Conservation (phyloP, 2,888 invertebrate species). For the Apotomis betuletana region DNA sequence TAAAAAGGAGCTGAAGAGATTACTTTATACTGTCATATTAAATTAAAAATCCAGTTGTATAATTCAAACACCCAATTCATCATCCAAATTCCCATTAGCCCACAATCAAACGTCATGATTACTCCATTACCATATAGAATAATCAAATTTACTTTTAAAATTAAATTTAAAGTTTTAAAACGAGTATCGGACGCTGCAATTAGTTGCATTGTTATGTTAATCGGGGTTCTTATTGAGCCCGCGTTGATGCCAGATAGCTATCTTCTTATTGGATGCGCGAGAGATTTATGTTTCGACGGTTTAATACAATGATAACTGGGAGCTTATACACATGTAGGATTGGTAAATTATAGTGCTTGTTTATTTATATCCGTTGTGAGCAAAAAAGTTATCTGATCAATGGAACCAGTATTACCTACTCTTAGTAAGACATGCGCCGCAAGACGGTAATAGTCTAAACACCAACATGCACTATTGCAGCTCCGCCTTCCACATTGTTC, state of each 20-base stretch:
- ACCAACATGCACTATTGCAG: no score
- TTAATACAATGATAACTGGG: slow-evolving; percentile 39
- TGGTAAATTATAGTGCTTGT: slow-evolving; percentile 30
- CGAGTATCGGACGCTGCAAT: slow-evolving; percentile 47
- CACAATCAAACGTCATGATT: slow-evolving; percentile 36
- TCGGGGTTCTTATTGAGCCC: slow-evolving; percentile 48
- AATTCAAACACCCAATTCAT: slow-evolving; percentile 12
- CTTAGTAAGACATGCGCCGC: not conserved
- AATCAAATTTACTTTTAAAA: slow-evolving; percentile 37
- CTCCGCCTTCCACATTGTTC: no score
- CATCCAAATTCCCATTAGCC: slow-evolving; percentile 9
- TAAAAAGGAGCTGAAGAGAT: no score
- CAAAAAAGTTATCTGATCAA: slow-evolving; percentile 19
- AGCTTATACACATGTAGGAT: slow-evolving; percentile 35
- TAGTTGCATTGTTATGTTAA: slow-evolving; percentile 51
- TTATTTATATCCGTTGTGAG: slow-evolving; percentile 15
- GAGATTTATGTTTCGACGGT: slow-evolving; percentile 47
- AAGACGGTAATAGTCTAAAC: no score
- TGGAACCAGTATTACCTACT: slow-evolving; percentile 13
- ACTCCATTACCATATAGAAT: slow-evolving; percentile 36
- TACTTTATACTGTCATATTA: not conserved
- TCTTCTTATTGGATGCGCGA: slow-evolving; percentile 48
- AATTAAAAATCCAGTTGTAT: not conserved
- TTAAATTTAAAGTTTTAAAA: slow-evolving; percentile 42
- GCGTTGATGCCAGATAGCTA: slow-evolving; percentile 48